Evolutionary conservation across 1,140 invertebrate genomes (phyloP), one percentile per base, ranked within the genome.

Genomic region (Diuraphis noxia): DNA sequence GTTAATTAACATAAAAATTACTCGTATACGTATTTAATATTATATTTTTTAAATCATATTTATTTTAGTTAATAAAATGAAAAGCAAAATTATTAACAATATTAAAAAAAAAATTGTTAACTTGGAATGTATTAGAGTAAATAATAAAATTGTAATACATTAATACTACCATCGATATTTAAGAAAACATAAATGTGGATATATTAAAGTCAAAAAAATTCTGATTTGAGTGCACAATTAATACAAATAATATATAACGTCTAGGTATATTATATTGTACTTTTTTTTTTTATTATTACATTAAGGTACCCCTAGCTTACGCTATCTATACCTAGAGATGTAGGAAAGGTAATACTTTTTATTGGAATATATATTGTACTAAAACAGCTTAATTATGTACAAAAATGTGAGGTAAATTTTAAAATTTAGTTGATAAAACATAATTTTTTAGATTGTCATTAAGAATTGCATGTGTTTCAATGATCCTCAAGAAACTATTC

Each of bases 401-500:
- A 82, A 41, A 30, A 41, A 41, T 82, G n/a, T 41, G 30, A n/a
- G 40, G 38, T 41, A 25, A 41, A 34, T 46, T 43, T 34, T 34
- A 34, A 85, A 46, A 46, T 85, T 46, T 46, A 46, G 30, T 43
- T 46, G n/a, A 85, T 85, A 34, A 46, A n/a, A 46, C 19, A 34
- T 46, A 85, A 7, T 43, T 85, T 85, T 85, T 41, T 13, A 85
- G 82, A 85, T 46, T 46, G 41, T 85, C 30, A 21, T 85, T n/a
- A 43, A 46, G 41, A n/a, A n/a, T n/a, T 34, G 82, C 82, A 82
- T 40, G 41, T 82, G 30, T 85, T 46, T 85, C 82, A 85, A 85
- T 21, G 82, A 85, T 46, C 82, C 82, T 85, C 19, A 85, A 85
- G 41, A 85, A 85, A 85, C 41, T 46, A 85, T 85, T 85, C 41